phyloP scores from a whole-genome alignment of 2,797 vertebrate species.

The Lophura swinhoii region DNA sequence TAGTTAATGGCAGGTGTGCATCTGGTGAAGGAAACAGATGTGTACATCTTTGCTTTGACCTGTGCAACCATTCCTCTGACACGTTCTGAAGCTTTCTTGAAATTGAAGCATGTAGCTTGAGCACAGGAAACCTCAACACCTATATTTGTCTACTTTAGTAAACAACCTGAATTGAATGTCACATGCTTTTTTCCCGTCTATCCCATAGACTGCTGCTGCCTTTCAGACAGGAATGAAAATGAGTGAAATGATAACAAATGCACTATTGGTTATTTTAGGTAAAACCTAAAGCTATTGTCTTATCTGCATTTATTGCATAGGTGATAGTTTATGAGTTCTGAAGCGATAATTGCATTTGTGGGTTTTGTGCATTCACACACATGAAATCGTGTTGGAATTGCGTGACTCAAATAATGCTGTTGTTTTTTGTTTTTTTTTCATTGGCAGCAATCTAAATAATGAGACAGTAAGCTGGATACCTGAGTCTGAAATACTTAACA shows the following conservation, averaged over 20 bases:
- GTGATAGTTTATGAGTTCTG: not conserved
- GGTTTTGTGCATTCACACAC: constrained; percentile 22
- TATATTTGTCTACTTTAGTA: not conserved
- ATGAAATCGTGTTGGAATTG: constrained; percentile 14
- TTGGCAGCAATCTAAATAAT: not conserved
- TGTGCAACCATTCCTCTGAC: not conserved
- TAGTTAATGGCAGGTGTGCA: not conserved
- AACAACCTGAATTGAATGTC: not conserved
- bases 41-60: not conserved
- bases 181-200: not conserved
- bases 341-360: not conserved
- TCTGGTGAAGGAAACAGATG: not conserved
- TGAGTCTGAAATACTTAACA: not conserved
- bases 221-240: constrained; percentile 28
- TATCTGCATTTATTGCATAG: not conserved
- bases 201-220: not conserved
- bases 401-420: not conserved
- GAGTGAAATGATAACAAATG: constrained; percentile 41
- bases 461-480: not conserved
- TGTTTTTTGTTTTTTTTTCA: not conserved
- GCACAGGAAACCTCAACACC: not conserved
- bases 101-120: fast-evolving
- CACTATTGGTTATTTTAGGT: constrained; percentile 27
- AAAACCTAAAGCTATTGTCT: constrained; percentile 53
- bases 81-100: not conserved